Base-by-base conservation (phyloP, 2,113 vertebrate genomes). In the Amphilophus citrinellus region DNA sequence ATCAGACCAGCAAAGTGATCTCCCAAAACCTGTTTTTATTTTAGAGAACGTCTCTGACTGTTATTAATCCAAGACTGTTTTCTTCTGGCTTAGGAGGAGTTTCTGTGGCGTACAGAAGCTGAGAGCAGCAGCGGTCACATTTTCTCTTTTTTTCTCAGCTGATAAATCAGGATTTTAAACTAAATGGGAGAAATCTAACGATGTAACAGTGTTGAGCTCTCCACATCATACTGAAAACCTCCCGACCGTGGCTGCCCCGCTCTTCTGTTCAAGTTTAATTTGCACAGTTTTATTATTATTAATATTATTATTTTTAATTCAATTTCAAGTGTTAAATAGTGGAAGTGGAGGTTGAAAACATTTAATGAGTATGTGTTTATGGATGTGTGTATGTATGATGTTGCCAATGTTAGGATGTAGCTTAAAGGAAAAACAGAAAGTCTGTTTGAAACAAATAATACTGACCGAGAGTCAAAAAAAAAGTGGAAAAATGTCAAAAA, bases 351-450 rank as follows among this genome's bases (percentile, higher is more conserved):
- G 22, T 37, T 39, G 27, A 17, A 24, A 80, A 62, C 2, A 10
- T 68, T 73, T 77, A 37, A 14, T 83, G 47, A 80, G 32, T 57
- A 63, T 76, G 76, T 86, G 27, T 62, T 24, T 73, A 62, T 56
- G 65, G 44, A 58, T 83, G 73, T 83, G n/a, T 90, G 89, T 58
- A 10, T 18, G 71, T 65, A 2, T 71, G 60, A 84, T 89, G 68
- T 90, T 93, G 89, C 85, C 87, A 93, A 90, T 61, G 82, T 88
- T 93, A 92, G 71, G 78, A 89, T 87, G 83, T 93, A 89, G 88
- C 84, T 77, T 7, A 86, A 82, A 39, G n/a, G 20, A 37, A 66
- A 27, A 27, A 27, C 27, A 27, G 27, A 27, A 27, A 27, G 27
- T 27, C 27, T 27, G 27, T 27, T 27, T 27, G 27, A 27, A 27